Evolutionary conservation across 2,888 invertebrate species (phyloP).

Genomic region (Agapetus fuscipes): DNA sequence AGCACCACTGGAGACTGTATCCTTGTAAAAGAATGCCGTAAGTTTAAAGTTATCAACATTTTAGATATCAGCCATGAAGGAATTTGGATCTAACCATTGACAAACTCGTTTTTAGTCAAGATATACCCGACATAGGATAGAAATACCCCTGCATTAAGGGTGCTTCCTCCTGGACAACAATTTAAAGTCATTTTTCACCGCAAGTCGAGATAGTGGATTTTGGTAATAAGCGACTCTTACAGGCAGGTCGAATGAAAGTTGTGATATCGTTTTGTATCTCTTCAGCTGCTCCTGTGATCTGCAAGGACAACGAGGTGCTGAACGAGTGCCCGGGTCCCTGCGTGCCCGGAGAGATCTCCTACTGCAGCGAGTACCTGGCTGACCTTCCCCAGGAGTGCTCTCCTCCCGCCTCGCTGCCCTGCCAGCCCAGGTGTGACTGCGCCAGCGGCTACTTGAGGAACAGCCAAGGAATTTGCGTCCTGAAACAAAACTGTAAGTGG

Average conservation of each 20-base stretch:
- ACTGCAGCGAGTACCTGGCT: constrained; percentile 3
- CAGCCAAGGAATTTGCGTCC: neutral
- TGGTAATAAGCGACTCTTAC: too few relatives aligned
- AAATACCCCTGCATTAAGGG: too few relatives aligned
- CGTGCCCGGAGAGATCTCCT: constrained; percentile 2
- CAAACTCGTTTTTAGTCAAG: too few relatives aligned
- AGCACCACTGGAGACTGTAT: neutral
- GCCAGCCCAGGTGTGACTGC: neutral
- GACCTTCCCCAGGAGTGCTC: constrained; percentile 1
- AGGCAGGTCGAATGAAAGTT: too few relatives aligned
- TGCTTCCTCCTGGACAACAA: too few relatives aligned
- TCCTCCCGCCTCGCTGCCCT: neutral
- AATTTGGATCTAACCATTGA: too few relatives aligned
- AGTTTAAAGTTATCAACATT: too few relatives aligned
- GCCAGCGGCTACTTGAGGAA: neutral
- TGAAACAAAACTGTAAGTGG: neutral
- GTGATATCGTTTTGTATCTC: too few relatives aligned
- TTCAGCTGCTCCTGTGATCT: constrained; percentile 1
- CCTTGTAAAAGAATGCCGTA: neutral
- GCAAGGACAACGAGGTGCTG: constrained; percentile 3
- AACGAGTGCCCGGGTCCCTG: constrained; percentile 2
- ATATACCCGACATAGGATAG: too few relatives aligned
- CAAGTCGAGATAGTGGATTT: too few relatives aligned
- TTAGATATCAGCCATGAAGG: too few relatives aligned
- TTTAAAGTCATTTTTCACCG: too few relatives aligned